Conservation (phyloP, 1,140 invertebrate genomes). For the Ericerus pela region DNA sequence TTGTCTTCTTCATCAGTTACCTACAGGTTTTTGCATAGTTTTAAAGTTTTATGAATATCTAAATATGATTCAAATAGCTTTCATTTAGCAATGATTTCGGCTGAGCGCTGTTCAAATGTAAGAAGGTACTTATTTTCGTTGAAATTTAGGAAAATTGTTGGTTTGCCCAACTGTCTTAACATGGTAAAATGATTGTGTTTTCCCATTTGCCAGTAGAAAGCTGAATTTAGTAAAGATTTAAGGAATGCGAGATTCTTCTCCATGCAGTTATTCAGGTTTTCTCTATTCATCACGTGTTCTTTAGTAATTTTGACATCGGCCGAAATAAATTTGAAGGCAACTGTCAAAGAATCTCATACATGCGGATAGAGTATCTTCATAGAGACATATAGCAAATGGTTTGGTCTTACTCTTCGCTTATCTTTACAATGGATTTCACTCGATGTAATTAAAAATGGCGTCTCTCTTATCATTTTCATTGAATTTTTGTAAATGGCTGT, state of each 20-base stretch:
- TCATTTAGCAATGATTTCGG: slow-evolving; percentile 20
- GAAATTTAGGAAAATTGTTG: slow-evolving; percentile 24
- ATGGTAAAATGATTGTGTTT: slow-evolving; percentile 32
- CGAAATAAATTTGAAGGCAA: slow-evolving; percentile 23
- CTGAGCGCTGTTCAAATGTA: slow-evolving; percentile 22
- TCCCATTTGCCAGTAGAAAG: slow-evolving; percentile 9
- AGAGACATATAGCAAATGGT: slow-evolving; percentile 24
- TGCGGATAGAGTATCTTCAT: slow-evolving; percentile 22
- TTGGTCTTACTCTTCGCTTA: slow-evolving; percentile 21
- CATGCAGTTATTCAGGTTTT: slow-evolving; percentile 19
- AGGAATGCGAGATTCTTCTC: slow-evolving; percentile 22
- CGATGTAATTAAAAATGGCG: slow-evolving; percentile 20
- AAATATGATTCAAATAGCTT: slow-evolving; percentile 27
- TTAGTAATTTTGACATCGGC: slow-evolving; percentile 21
- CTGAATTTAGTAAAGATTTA: slow-evolving; percentile 20
- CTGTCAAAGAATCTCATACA: slow-evolving; percentile 16
- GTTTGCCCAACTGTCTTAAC: slow-evolving; percentile 26
- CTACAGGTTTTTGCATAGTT: slow-evolving; percentile 22
- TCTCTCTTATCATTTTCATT: slow-evolving; percentile 22
- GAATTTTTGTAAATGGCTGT: slow-evolving; percentile 26
- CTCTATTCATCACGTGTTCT: slow-evolving; percentile 18
- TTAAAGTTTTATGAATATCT: slow-evolving; percentile 23
- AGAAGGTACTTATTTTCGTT: slow-evolving; percentile 23
- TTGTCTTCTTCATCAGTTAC: slow-evolving; percentile 19
- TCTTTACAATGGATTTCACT: slow-evolving; percentile 22